These are phyloP conservation scores for Scrobipalpa atriplicella DNA, from an alignment of 2,888 invertebrate species.

Conservation along the genomic window DNA sequence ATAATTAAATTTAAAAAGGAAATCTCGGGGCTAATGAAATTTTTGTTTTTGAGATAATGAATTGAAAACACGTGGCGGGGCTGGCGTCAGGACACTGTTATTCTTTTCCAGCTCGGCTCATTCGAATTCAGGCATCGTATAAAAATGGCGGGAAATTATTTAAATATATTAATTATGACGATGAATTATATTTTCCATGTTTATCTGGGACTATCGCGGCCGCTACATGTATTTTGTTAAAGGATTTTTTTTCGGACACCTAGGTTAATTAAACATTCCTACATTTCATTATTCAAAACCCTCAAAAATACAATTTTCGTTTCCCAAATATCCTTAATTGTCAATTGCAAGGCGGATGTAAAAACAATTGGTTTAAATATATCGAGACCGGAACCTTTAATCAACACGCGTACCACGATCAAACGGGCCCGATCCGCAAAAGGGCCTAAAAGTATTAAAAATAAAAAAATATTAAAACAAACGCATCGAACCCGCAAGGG, in stretches of 20 bases:
- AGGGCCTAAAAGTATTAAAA: conserved; percentile 36
- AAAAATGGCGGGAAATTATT: conserved; percentile 60
- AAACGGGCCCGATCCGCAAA: conserved; percentile 58
- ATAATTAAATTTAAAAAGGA: conserved; percentile 82
- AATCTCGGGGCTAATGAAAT: conserved; percentile 81
- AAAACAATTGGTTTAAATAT: conserved; percentile 23
- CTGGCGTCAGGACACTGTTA: conserved; percentile 66
- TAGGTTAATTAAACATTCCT: conserved; percentile 42
- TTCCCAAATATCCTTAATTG: conserved; percentile 13
- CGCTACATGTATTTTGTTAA: conserved; percentile 50
- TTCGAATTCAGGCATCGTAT: conserved; percentile 73
- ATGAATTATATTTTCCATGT: conserved; percentile 66
- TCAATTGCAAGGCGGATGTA: conserved; percentile 22
- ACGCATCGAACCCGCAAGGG: conserved; percentile 77
- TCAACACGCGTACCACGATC: conserved; percentile 69
- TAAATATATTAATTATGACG: conserved; percentile 75
- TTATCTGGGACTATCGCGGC: conserved; percentile 62
- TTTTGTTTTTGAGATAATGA: conserved; percentile 83
- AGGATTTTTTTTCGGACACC: conserved; percentile 45
- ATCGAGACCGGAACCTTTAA: conserved; percentile 62
- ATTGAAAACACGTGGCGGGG: conserved; percentile 78
- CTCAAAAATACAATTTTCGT: not conserved
- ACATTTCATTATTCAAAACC: not conserved
- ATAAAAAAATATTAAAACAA: conserved; percentile 68
- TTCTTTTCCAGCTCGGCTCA: conserved; percentile 73